These are phyloP conservation scores for Helostoma temminkii DNA, from an alignment of 2,797 vertebrate species.

Conservation along the genomic window DNA sequence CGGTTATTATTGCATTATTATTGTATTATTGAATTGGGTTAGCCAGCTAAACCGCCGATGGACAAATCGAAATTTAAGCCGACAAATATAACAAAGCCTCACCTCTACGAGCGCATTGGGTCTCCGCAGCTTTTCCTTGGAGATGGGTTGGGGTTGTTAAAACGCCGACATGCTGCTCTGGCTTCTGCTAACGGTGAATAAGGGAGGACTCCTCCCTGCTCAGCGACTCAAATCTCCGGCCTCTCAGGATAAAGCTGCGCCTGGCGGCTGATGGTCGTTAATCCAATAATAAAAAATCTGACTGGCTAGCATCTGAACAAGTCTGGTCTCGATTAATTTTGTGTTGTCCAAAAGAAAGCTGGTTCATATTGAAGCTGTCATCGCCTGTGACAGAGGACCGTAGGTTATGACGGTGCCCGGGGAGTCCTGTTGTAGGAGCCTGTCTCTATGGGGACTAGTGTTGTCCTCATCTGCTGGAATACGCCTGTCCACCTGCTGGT, in stretches of 20 bases:
- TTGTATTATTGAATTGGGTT: too few relatives aligned
- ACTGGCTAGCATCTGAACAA: constrained; percentile 43
- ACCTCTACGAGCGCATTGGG: constrained; percentile 74
- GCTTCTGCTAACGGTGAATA: constrained; percentile 55
- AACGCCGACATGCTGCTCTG: constrained; percentile 56
- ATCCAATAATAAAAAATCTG: constrained; percentile 67
- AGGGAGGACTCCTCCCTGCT: constrained; percentile 72
- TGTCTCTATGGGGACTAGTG: constrained; percentile 83
- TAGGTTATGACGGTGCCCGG: constrained; percentile 10
- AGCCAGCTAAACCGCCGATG: constrained; percentile 22
- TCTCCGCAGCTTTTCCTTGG: constrained; percentile 41
- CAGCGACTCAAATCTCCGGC: constrained; percentile 76
- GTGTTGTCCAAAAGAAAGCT: constrained; percentile 3
- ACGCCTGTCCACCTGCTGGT: constrained; percentile 17
- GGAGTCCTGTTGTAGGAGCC: constrained; percentile 68
- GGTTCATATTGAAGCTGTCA: constrained; percentile 44
- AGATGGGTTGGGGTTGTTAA: constrained; percentile 49
- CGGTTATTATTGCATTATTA: too few relatives aligned
- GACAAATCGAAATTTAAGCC: background rate
- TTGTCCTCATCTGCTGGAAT: constrained; percentile 24
- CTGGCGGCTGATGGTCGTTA: constrained; percentile 60
- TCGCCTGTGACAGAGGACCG: constrained; percentile 16
- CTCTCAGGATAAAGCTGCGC: constrained; percentile 74
- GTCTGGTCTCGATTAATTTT: constrained; percentile 48
- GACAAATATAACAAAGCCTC: constrained; percentile 32